Evolutionary conservation across 2,888 invertebrate species (phyloP), one percentile per base, ranked within the genome.

Genomic region (Seira ritae): DNA sequence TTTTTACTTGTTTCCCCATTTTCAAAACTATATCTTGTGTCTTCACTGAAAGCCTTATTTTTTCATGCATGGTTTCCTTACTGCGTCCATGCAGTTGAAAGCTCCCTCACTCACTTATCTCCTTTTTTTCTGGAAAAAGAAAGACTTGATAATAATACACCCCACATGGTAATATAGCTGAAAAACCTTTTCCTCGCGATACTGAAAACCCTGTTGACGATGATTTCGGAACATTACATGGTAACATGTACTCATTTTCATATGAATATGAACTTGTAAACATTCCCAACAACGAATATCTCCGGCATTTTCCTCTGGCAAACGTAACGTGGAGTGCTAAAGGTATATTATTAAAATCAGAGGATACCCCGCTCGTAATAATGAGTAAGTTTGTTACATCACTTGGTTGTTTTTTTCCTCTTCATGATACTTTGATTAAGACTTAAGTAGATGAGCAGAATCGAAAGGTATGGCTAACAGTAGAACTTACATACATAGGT

Each of bases 251-350:
- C 15, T 55, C 55, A 42, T 42, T 6, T 42, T 8, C 6, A 17
- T 60, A 60, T 60, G 17, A 20, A 62, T 31, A 31, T 15, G 62
- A 62, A 62, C 20, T 62, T 37, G 19, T 69, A 69, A 42, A 37
- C 69, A 19, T 69, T 69, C 42, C 17, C 69, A 17, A 69, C 69
- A 12, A 77, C 69, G 69, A 69, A 67, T 76, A 68, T 68, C 75
- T 73, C 67, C 67, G 42, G 42, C 68, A 66, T 68, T 68, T 62
- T 42, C 24, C 67, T 46, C 75, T 37, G n/a, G 46, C 23, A 17
- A 42, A 22, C 10, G 15, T 31, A 62, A 50, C 19, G 68, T 42
- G 23, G 23, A 24, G 17, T 74, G 1, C 62, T 46, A 42, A 67
- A 68, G 50, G 60, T 24, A 76, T 17, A 55, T 22, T 12, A 62